Conservation (phyloP, 2,797 vertebrate species). For the Denticeps clupeoides region DNA sequence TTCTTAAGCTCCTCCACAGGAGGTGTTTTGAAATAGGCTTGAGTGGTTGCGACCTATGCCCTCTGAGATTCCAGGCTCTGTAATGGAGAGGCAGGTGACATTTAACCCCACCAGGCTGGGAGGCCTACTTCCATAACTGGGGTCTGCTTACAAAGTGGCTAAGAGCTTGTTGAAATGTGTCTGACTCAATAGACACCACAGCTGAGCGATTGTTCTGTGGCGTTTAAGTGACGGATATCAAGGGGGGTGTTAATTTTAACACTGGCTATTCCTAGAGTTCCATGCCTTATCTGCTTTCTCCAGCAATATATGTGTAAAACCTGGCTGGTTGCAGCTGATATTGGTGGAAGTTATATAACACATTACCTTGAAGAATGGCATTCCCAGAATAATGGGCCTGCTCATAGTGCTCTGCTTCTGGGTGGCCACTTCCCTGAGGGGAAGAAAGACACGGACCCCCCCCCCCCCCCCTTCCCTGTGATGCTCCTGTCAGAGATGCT, state of each 20-base stretch:
- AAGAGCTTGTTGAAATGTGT: slow-evolving; percentile 5
- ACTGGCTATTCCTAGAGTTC: neutral
- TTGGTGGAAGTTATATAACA: slow-evolving; percentile 14
- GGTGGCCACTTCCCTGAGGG: slow-evolving; percentile 22
- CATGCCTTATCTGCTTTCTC: too few species aligned
- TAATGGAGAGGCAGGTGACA: slow-evolving; percentile 16
- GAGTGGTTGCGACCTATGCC: slow-evolving; percentile 10
- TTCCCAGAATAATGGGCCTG: slow-evolving; percentile 10
- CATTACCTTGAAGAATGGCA: slow-evolving; percentile 10
- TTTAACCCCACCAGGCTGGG: slow-evolving; percentile 9
- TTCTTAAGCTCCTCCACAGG: too few species aligned
- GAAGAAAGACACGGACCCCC: slow-evolving; percentile 7
- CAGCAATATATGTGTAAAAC: too few species aligned
- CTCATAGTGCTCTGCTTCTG: slow-evolving; percentile 7
- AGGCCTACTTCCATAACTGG: neutral
- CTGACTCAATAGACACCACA: slow-evolving; percentile 3
- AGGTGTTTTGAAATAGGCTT: slow-evolving; percentile 15
- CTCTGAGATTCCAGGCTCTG: slow-evolving; percentile 10
- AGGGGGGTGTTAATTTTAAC: slow-evolving; percentile 9
- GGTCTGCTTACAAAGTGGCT: slow-evolving; percentile 4
- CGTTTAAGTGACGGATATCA: neutral
- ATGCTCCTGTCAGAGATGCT: slow-evolving; percentile 5
- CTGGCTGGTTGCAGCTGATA: too few species aligned
- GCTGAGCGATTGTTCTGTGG: slow-evolving; percentile 5
- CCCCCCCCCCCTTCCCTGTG: neutral